Conservation (phyloP, 2,113 vertebrate genomes). For the Ariopsis seemanni region DNA sequence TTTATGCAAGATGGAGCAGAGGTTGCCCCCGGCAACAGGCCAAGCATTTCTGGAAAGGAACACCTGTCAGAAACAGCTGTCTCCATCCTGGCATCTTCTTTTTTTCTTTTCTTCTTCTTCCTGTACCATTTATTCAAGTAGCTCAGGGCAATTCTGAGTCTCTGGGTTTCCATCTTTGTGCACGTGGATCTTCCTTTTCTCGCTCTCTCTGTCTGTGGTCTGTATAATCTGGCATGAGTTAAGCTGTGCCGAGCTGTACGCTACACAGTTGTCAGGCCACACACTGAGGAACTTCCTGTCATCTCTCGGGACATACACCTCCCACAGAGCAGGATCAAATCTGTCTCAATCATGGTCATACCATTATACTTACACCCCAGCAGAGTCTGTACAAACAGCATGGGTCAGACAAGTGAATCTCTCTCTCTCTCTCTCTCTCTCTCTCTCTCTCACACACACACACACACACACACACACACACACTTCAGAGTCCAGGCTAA, state of each 20-base stretch:
- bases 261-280: constrained; percentile 17
- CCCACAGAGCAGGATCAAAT: constrained; percentile 22
- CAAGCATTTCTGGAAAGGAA: constrained; percentile 64
- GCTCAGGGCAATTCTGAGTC: not conserved
- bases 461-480: not conserved
- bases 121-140: not conserved
- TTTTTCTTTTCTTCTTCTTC: not conserved
- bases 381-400: constrained; percentile 9
- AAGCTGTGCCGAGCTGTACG: constrained; percentile 14
- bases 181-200: not conserved
- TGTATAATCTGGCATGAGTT: not conserved
- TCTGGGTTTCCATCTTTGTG: not conserved
- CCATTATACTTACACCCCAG: constrained; percentile 6
- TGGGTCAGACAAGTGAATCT: constrained; percentile 5
- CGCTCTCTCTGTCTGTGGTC: not conserved
- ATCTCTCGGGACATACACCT: constrained; percentile 10
- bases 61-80: constrained; percentile 34
- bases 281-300: constrained; percentile 20
- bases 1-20: constrained; percentile 68
- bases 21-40: constrained; percentile 74
- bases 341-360: not conserved
- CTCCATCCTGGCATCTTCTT: constrained; percentile 14
- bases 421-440: not conserved
- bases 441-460: not conserved
- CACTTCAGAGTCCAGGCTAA: not conserved